Percentiles rank a stretch among this genome's conserved stretches.
Evolutionary conservation across 2,888 invertebrate species (phyloP).

Genomic region (Hirtodrosophila confusa): DNA sequence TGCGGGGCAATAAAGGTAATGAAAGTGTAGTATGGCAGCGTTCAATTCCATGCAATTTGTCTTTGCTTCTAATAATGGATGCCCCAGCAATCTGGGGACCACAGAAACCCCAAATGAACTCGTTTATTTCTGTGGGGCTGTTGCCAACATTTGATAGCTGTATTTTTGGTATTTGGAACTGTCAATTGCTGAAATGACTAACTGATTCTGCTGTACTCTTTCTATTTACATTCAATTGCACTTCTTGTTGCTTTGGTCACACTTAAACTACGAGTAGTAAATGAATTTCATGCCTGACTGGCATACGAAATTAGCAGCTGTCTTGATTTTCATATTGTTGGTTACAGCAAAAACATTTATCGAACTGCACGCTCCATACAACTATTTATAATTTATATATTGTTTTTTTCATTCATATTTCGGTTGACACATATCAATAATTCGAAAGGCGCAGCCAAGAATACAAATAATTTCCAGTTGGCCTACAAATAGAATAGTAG

Average conservation of each 20-base stretch:
- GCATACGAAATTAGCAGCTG: conserved; percentile 59
- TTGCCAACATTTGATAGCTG: conserved; percentile 6
- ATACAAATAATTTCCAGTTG: conserved; percentile 2
- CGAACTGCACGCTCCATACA: conserved; percentile 5
- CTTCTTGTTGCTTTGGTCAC: conserved; percentile 44
- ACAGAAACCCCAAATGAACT: conserved; percentile 14
- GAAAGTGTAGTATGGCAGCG: conserved; percentile 13
- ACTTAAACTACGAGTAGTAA: conserved; percentile 46
- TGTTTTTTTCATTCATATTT: conserved; percentile 53
- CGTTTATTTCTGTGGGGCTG: conserved; percentile 23
- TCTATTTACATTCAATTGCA: conserved; percentile 42
- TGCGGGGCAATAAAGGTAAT: conserved; percentile 20
- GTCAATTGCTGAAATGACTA: conserved; percentile 31
- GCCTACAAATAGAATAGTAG: conserved; percentile 13
- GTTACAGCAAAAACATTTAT: conserved; percentile 9
- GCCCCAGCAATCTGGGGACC: neutral
- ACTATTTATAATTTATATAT: conserved; percentile 19
- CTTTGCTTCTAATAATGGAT: conserved; percentile 32
- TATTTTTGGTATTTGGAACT: conserved; percentile 9
- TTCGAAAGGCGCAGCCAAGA: conserved; percentile 18
- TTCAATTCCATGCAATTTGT: conserved; percentile 54
- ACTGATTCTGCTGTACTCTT: conserved; percentile 34
- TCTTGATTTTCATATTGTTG: conserved; percentile 37
- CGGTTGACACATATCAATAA: conserved; percentile 49
- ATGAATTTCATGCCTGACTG: conserved; percentile 62